A percentile compares a stretch with the other conserved stretches of the same genome.
These are phyloP conservation scores for Pterostichus niger DNA, from an alignment of 2,888 invertebrate species.

Conservation along the genomic window DNA sequence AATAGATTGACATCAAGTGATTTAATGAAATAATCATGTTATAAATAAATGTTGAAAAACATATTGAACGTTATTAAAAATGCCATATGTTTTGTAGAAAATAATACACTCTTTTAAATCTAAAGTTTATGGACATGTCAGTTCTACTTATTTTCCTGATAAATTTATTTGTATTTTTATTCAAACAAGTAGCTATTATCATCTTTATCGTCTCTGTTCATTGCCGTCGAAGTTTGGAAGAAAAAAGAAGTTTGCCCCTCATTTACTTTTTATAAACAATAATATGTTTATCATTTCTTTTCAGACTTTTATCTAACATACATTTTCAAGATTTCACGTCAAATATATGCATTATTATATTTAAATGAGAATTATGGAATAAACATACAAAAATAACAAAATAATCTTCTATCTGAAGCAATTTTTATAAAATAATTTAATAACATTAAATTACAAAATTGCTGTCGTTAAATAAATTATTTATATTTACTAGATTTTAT, in stretches of 20 bases:
- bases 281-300: neutral
- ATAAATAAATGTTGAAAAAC: slow-evolving; percentile 27
- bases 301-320: too few species aligned
- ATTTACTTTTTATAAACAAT: neutral
- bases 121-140: too few species aligned
- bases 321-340: too few species aligned
- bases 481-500: too few species aligned
- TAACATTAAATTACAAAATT: too few species aligned
- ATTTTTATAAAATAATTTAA: too few species aligned
- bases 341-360: too few species aligned
- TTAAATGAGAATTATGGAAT: too few species aligned
- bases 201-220: neutral
- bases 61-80: neutral
- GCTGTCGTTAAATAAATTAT: too few species aligned
- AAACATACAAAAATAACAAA: too few species aligned
- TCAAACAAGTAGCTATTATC: neutral
- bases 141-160: slow-evolving; percentile 12
- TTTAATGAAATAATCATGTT: slow-evolving; percentile 45
- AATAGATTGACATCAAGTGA: slow-evolving; percentile 32
- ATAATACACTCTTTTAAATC: neutral
- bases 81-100: slow-evolving; percentile 14
- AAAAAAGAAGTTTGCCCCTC: neutral
- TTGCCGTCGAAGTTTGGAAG: neutral
- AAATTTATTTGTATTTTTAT: slow-evolving; percentile 19
- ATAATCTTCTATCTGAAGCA: too few species aligned